Evolutionary conservation across 2,113 vertebrate genomes (phyloP).

Genomic region (Falcunculus frontatus): DNA sequence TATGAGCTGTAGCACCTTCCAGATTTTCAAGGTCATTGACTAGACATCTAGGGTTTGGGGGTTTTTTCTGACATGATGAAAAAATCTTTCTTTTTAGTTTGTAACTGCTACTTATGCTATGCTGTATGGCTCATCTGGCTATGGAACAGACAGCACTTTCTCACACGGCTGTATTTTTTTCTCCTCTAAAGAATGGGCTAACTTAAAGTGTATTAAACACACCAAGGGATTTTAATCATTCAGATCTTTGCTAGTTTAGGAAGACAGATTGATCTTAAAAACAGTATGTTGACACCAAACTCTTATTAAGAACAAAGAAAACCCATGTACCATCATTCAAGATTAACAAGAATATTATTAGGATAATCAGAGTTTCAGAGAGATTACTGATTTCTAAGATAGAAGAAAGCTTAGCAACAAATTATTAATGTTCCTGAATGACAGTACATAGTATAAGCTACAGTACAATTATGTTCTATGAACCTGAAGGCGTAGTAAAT

Average conservation of each 20-base stretch:
- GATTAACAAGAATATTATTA: background rate
- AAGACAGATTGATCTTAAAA: background rate
- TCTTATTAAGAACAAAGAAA: background rate
- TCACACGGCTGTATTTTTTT: background rate
- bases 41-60: accelerated
- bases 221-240: background rate
- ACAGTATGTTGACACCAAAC: background rate
- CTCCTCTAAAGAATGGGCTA: background rate
- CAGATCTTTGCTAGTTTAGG: background rate
- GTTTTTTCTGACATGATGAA: background rate
- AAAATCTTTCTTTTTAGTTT: background rate
- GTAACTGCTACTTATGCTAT: background rate
- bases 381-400: background rate
- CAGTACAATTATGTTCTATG: background rate
- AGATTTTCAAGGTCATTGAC: background rate
- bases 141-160: background rate
- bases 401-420: background rate
- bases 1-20: background rate
- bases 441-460: background rate
- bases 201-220: background rate
- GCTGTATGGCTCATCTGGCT: background rate
- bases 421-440: background rate
- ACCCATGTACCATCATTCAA: background rate
- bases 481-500: background rate
- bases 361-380: background rate